These are phyloP conservation scores for Caradrina kadenii DNA, from an alignment of 2,888 invertebrate genomes.

Conservation along the genomic window DNA sequence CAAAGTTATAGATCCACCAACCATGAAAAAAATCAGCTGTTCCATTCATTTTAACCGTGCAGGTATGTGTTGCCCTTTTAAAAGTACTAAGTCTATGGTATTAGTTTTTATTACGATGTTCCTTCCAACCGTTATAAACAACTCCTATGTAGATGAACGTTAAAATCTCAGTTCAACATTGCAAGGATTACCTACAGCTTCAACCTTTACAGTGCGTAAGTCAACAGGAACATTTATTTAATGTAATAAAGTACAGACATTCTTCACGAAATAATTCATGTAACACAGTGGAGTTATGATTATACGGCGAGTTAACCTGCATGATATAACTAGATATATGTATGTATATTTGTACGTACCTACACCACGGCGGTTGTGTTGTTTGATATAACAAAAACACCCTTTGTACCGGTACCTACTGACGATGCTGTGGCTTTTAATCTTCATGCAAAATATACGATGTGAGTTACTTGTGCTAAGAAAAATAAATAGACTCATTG, in stretches of 20 bases:
- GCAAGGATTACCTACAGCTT: slow-evolving; percentile 15
- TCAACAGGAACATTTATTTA: slow-evolving; percentile 46
- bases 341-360: background rate
- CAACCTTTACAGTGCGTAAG: slow-evolving; percentile 17
- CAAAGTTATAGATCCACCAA: too few relatives aligned
- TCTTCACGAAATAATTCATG: slow-evolving; percentile 57
- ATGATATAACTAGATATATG: background rate
- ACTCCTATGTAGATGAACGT: background rate
- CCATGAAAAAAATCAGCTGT: too few relatives aligned
- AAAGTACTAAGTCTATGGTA: too few relatives aligned
- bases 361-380: background rate
- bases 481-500: background rate
- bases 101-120: too few relatives aligned
- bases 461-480: background rate
- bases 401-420: slow-evolving; percentile 52
- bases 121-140: background rate
- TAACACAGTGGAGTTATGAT: slow-evolving; percentile 44
- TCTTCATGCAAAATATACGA: slow-evolving; percentile 29
- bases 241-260: slow-evolving; percentile 53
- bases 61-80: too few relatives aligned
- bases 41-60: too few relatives aligned
- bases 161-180: slow-evolving; percentile 11
- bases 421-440: slow-evolving; percentile 39
- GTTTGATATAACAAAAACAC: slow-evolving; percentile 58
- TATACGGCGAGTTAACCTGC: slow-evolving; percentile 35